Evolutionary conservation across 2,888 invertebrate species (phyloP).

Genomic region (Andrena minutula): DNA sequence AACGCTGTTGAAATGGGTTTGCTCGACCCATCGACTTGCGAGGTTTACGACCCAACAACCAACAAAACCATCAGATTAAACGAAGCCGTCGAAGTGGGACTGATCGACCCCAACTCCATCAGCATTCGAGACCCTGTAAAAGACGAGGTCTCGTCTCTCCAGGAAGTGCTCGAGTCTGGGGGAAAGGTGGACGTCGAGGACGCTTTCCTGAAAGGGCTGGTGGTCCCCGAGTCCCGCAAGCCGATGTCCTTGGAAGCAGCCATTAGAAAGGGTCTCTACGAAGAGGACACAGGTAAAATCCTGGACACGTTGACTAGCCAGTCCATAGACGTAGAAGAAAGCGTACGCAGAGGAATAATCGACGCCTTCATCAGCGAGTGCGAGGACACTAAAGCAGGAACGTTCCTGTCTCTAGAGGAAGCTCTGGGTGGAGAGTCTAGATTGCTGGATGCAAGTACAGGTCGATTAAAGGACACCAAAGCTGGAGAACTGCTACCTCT

Average conservation of each 20-base stretch:
- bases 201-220: conserved; percentile 90
- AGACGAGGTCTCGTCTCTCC: conserved; percentile 91
- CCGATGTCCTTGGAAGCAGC: conserved; percentile 93
- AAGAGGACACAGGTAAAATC: conserved; percentile 89
- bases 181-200: conserved; percentile 89
- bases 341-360: conserved; percentile 92
- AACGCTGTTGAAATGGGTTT: conserved; percentile 90
- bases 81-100: conserved; percentile 91
- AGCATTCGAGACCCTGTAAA: conserved; percentile 91
- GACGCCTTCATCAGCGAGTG: conserved; percentile 93
- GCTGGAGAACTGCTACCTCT: conserved; percentile 89
- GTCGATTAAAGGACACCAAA: conserved; percentile 90
- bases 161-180: conserved; percentile 92
- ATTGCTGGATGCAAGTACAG: conserved; percentile 89
- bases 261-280: conserved; percentile 90
- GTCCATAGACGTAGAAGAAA: conserved; percentile 90
- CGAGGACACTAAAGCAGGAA: conserved; percentile 91
- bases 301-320: conserved; percentile 91
- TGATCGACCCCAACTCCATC: conserved; percentile 92
- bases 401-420: conserved; percentile 90
- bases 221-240: conserved; percentile 89
- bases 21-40: conserved; percentile 89
- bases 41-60: conserved; percentile 87
- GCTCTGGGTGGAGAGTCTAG: conserved; percentile 86
- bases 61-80: conserved; percentile 89